Evolutionary conservation across 2,888 invertebrate genomes (phyloP).

Genomic region (Panopea generosa): DNA sequence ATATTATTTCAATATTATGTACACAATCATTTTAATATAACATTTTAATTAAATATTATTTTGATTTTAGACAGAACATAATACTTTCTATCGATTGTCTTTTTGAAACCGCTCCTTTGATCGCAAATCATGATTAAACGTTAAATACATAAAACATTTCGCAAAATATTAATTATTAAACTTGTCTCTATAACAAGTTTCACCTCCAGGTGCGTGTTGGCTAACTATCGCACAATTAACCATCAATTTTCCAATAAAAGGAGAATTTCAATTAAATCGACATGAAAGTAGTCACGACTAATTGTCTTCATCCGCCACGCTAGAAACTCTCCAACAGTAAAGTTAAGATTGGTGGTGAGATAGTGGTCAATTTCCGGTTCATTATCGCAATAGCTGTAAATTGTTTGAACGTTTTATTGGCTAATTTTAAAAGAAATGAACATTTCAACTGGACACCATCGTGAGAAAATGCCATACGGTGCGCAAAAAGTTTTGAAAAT

Average conservation of each 20-base stretch:
- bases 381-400: conserved; percentile 46
- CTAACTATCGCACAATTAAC: conserved; percentile 57
- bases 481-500: too few relatives aligned
- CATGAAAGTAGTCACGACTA: conserved; percentile 54
- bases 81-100: too few relatives aligned
- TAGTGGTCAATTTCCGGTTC: conserved; percentile 58
- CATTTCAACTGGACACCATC: conserved; percentile 3
- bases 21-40: too few relatives aligned
- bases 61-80: too few relatives aligned
- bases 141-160: too few relatives aligned
- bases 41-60: too few relatives aligned
- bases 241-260: conserved; percentile 61
- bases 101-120: too few relatives aligned
- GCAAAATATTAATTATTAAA: conserved; percentile 56
- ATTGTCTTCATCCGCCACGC: conserved; percentile 45
- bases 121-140: too few relatives aligned
- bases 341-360: conserved; percentile 50
- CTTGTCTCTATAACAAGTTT: conserved; percentile 33
- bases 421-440: conserved; percentile 8
- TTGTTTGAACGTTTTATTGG: conserved; percentile 18
- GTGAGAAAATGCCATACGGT: too few relatives aligned
- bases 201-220: conserved; percentile 37
- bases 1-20: too few relatives aligned
- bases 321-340: conserved; percentile 7
- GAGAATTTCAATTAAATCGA: conserved; percentile 56